A percentile compares a stretch with the other conserved stretches of the same genome.
Evolutionary conservation across 2,113 vertebrate species (phyloP).

Genomic region (Channa argus): DNA sequence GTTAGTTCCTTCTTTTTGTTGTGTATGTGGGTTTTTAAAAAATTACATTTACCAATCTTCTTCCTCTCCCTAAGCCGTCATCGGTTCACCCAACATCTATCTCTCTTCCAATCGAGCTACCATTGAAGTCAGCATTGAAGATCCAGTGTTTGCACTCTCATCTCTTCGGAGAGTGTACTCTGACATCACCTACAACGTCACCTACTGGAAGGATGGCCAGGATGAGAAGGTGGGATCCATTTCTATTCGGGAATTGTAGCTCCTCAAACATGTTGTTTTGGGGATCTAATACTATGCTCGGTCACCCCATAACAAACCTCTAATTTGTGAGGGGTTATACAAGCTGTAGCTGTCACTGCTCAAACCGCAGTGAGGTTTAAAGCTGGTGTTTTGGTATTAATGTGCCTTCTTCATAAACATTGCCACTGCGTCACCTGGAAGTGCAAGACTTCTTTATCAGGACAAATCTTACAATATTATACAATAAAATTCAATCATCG

Average conservation of each 20-base stretch:
- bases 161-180: slow-evolving; percentile 25
- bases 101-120: slow-evolving; percentile 32
- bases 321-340: too few relatives aligned
- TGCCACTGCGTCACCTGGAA: too few relatives aligned
- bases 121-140: slow-evolving; percentile 67
- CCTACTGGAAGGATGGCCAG: slow-evolving; percentile 72
- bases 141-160: slow-evolving; percentile 58
- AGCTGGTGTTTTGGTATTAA: too few relatives aligned
- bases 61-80: slow-evolving; percentile 59
- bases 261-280: neutral
- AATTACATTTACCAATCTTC: neutral
- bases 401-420: too few relatives aligned
- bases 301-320: too few relatives aligned
- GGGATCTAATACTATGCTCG: too few relatives aligned
- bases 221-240: slow-evolving; percentile 53
- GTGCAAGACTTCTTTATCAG: too few relatives aligned
- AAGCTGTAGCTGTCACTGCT: too few relatives aligned
- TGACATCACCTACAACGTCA: slow-evolving; percentile 52
- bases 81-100: slow-evolving; percentile 69
- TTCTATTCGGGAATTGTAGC: neutral
- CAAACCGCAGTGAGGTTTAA: too few relatives aligned
- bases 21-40: neutral
- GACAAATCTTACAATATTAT: too few relatives aligned
- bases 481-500: too few relatives aligned
- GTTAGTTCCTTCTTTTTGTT: too few relatives aligned